phyloP scores from a whole-genome alignment of 2,888 invertebrate genomes.

The Caenorhabditis angaria region DNA sequence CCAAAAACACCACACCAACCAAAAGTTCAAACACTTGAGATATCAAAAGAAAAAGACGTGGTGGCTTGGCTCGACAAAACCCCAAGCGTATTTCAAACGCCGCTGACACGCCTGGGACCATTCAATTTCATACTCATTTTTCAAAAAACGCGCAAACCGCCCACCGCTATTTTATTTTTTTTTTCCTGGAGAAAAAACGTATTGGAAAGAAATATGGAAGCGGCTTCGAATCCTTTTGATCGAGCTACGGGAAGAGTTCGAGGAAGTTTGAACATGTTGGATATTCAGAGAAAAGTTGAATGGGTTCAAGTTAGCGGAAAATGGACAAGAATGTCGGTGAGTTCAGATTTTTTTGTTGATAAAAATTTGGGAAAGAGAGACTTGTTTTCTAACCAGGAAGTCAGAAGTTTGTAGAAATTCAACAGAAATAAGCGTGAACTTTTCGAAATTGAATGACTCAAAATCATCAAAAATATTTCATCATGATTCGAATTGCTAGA shows the following conservation, averaged over 20 bases:
- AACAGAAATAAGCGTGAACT: too few relatives aligned
- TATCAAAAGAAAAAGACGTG: neutral
- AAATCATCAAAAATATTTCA: too few relatives aligned
- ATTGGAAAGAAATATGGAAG: neutral
- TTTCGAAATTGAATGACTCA: too few relatives aligned
- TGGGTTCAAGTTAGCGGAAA: conserved; percentile 61
- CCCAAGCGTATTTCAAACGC: neutral
- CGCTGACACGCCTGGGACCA: conserved; percentile 1
- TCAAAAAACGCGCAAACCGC: neutral
- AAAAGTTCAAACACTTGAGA: neutral
- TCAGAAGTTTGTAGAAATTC: too few relatives aligned
- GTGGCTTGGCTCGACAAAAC: neutral
- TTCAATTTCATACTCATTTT: conserved; percentile 4
- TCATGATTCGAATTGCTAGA: too few relatives aligned
- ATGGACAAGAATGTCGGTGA: conserved; percentile 63
- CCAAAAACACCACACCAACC: neutral
- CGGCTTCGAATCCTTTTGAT: conserved; percentile 20
- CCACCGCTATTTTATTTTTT: conserved; percentile 2
- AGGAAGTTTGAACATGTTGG: conserved; percentile 44
- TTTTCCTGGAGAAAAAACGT: too few relatives aligned
- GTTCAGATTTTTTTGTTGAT: neutral
- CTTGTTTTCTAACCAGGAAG: too few relatives aligned
- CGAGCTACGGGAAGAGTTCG: conserved; percentile 31
- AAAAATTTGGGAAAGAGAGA: neutral
- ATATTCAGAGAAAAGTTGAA: conserved; percentile 50